phyloP scores from a whole-genome alignment of 2,797 vertebrate species.

The Alexandromys oeconomus region DNA sequence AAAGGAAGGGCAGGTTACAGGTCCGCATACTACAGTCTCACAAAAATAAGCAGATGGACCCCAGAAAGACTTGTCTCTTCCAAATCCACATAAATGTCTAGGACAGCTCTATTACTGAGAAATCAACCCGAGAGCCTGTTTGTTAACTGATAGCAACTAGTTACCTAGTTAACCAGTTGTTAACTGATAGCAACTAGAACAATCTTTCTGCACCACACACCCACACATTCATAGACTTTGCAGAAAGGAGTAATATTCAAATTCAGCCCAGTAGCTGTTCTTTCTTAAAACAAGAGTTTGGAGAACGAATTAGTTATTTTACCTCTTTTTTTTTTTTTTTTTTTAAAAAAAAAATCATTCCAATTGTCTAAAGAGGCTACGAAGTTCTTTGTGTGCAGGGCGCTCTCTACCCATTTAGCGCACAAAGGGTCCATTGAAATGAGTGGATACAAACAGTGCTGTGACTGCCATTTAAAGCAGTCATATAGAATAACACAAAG shows the following conservation, averaged over 20 bases:
- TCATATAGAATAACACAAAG: constrained; percentile 28
- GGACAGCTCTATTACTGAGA: not conserved
- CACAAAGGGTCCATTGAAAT: constrained; percentile 30
- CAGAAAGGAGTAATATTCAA: not conserved
- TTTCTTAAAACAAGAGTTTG: constrained; percentile 61
- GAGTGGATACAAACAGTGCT: not conserved
- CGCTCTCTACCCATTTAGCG: not conserved
- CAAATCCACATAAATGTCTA: not conserved
- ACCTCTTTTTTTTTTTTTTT: constrained; percentile 6
- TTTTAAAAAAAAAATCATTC: not conserved
- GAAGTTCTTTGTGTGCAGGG: constrained; percentile 26
- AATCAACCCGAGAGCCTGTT: not conserved
- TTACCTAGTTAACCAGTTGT: not conserved
- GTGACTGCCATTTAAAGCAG: constrained; percentile 46
- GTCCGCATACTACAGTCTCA: not conserved
- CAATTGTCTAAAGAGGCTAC: constrained; percentile 4
- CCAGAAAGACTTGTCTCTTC: not conserved
- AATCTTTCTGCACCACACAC: not conserved
- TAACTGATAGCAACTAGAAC: not conserved
- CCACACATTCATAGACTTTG: not conserved
- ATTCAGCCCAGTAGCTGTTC: constrained; percentile 46
- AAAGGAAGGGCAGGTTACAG: not conserved
- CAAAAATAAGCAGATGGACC: not conserved
- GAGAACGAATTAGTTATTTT: constrained; percentile 51
- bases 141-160: not conserved